Conservation (phyloP, 23 tunicate genomes). For the Aplidium turbinatum region DNA sequence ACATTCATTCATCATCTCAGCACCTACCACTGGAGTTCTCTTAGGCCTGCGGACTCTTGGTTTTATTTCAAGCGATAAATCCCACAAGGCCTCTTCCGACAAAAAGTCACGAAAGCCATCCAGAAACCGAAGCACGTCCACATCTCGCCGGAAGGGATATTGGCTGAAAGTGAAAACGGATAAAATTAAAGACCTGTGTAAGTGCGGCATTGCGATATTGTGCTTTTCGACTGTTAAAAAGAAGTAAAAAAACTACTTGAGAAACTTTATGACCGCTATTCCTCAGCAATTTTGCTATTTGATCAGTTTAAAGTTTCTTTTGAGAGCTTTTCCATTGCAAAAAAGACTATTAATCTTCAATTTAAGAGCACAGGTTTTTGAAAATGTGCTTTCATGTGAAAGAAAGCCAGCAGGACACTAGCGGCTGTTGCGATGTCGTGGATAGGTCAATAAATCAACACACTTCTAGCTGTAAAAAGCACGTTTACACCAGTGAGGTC, state of each 20-base stretch:
- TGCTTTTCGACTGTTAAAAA: too few species aligned
- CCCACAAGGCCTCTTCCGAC: conserved; percentile 88
- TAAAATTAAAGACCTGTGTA: conserved; percentile 9
- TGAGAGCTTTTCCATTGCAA: neutral
- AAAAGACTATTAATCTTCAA: too few species aligned
- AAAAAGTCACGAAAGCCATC: conserved; percentile 64
- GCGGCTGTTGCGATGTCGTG: too few species aligned
- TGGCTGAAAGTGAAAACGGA: too few species aligned
- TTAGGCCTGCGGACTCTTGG: conserved; percentile 70
- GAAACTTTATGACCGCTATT: neutral
- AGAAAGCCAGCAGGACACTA: too few species aligned
- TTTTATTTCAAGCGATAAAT: conserved; percentile 81
- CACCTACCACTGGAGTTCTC: conserved; percentile 19
- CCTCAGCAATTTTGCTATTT: neutral
- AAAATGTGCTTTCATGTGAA: too few species aligned
- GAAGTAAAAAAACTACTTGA: neutral
- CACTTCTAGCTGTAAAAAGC: too few species aligned
- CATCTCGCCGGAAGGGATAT: conserved; percentile 72
- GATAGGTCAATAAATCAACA: too few species aligned
- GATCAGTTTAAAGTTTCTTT: neutral
- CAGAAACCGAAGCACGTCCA: conserved; percentile 52
- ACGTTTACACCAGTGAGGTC: too few species aligned
- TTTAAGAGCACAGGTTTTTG: too few species aligned
- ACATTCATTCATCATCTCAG: too few species aligned
- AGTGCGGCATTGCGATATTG: too few species aligned